A percentile compares a stretch with the other conserved stretches of the same genome.
Evolutionary conservation across 2,888 invertebrate species (phyloP).

Genomic region (Mimumesa dahlbomi): DNA sequence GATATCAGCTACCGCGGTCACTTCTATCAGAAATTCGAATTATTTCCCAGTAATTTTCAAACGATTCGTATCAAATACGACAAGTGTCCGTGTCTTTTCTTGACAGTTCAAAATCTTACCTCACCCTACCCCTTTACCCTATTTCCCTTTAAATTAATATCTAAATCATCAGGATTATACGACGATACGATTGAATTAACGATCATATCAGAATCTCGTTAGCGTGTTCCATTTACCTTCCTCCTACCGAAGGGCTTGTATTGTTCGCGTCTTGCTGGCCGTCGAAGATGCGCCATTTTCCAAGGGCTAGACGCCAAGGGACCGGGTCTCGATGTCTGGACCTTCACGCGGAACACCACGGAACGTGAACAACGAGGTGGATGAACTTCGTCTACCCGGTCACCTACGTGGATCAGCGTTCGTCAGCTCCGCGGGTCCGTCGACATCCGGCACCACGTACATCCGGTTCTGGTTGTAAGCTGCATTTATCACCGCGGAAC

Average conservation of each 20-base stretch:
- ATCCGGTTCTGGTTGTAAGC: slow-evolving; percentile 64
- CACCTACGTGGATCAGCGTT: slow-evolving; percentile 57
- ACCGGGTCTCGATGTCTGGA: background rate
- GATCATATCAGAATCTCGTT: background rate
- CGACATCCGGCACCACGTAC: slow-evolving; percentile 63
- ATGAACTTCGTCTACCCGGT: slow-evolving; percentile 18
- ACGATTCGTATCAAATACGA: no score
- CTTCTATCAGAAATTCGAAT: no score
- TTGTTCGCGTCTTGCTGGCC: slow-evolving; percentile 73
- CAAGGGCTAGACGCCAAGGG: background rate
- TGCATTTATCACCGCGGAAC: slow-evolving; percentile 64
- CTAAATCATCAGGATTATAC: no score
- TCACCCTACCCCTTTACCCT: no score
- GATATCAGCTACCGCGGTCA: no score
- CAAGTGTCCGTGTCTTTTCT: no score
- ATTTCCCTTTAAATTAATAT: no score
- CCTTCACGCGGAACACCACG: background rate
- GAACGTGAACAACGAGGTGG: slow-evolving; percentile 9
- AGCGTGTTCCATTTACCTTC: slow-evolving; percentile 70
- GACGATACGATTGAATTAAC: no score
- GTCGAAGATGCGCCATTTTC: slow-evolving; percentile 75
- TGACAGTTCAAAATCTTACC: no score
- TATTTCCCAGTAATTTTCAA: no score
- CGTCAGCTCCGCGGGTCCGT: slow-evolving; percentile 73
- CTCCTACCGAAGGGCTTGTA: slow-evolving; percentile 78